phyloP scores from a whole-genome alignment of 1,140 invertebrate species.

The Drosophila ogumai region DNA sequence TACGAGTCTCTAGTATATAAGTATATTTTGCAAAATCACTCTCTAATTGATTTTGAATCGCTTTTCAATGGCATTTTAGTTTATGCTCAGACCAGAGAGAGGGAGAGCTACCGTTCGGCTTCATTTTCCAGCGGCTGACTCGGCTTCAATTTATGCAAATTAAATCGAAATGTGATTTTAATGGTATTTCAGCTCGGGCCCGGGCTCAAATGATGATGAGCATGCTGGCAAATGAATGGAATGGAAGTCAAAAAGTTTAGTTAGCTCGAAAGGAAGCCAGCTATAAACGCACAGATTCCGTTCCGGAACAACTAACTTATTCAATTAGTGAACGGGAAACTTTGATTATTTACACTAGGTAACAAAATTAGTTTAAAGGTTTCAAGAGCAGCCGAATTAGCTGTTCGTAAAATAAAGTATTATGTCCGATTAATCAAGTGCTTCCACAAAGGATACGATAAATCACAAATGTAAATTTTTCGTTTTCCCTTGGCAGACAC shows the following conservation, averaged over 20 bases:
- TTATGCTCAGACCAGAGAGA: background rate
- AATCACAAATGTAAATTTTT: constrained; percentile 10
- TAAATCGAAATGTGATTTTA: constrained; percentile 77
- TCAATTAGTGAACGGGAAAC: constrained; percentile 43
- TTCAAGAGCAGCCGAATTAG: background rate
- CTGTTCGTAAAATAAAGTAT: constrained; percentile 4
- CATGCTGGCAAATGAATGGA: constrained; percentile 30
- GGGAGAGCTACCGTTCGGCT: constrained; percentile 14
- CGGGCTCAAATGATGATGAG: constrained; percentile 33
- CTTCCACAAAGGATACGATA: constrained; percentile 3
- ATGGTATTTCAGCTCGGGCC: constrained; percentile 51
- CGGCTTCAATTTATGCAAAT: constrained; percentile 72
- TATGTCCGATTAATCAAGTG: constrained; percentile 15
- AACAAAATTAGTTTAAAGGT: background rate
- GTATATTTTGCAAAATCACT: constrained; percentile 58
- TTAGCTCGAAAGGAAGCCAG: constrained; percentile 29
- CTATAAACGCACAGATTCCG: constrained; percentile 35
- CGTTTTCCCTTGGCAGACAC: background rate
- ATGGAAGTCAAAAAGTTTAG: constrained; percentile 45
- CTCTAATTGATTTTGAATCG: constrained; percentile 72
- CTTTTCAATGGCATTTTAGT: constrained; percentile 64
- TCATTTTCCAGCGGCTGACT: constrained; percentile 33
- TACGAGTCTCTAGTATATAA: background rate
- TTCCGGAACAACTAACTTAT: constrained; percentile 49
- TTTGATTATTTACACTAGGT: constrained; percentile 19